Conservation (phyloP, 1,140 invertebrate species). For the Caenorhabditis brenneri region DNA sequence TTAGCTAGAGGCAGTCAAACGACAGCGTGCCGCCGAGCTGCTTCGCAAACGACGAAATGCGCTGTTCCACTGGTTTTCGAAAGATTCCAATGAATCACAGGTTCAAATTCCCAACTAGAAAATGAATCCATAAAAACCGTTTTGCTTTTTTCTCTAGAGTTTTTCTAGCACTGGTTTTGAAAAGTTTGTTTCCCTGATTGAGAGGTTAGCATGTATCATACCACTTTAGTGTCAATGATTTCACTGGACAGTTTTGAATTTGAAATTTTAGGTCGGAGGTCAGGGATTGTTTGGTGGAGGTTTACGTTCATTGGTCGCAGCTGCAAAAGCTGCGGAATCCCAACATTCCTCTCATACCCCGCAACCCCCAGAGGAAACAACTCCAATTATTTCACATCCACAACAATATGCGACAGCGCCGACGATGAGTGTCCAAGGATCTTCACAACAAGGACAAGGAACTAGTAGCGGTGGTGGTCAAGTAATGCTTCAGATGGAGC, state of each 20-base stretch:
- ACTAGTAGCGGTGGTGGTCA: constrained; percentile 7
- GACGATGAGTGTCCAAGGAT: neutral
- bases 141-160: constrained; percentile 5
- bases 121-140: neutral
- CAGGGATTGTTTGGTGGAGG: constrained; percentile 67
- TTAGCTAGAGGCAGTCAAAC: constrained; percentile 42
- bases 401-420: constrained; percentile 12
- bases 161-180: constrained; percentile 38
- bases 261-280: constrained; percentile 64
- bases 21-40: constrained; percentile 34
- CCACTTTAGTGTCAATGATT: neutral
- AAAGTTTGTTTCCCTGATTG: constrained; percentile 35
- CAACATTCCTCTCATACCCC: constrained; percentile 41
- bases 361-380: constrained; percentile 14
- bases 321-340: constrained; percentile 63
- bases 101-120: neutral
- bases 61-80: constrained; percentile 45
- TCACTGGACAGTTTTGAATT: constrained; percentile 18
- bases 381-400: constrained; percentile 11
- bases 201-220: constrained; percentile 25
- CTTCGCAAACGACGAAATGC: constrained; percentile 41
- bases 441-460: neutral
- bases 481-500: neutral
- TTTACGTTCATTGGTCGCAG: constrained; percentile 63
- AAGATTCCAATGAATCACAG: constrained; percentile 36